Evolutionary conservation across 1,140 invertebrate genomes (phyloP), one percentile per base, ranked within the genome.

Genomic region (Apolygus lucorum): DNA sequence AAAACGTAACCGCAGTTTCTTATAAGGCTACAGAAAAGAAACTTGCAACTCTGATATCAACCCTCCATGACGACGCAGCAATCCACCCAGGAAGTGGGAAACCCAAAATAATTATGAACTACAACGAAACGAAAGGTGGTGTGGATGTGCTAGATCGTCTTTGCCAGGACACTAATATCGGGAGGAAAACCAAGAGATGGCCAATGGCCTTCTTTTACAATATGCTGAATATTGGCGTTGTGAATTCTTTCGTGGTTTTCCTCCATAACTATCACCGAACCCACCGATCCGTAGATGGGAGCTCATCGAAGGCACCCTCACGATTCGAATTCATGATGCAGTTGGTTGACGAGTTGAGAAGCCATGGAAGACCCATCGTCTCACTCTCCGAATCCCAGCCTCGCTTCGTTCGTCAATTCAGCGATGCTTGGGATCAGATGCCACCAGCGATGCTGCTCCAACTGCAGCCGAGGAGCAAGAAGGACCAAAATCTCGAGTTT

Each of bases 131-230:
- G 13, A 78, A 78, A 74, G 71, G 64, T 34, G 77, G 76, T 11
- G 74, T 78, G 11, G 75, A 77, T 76, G 67, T 68, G 1, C 52
- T 76, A 11, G 76, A 77, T 70, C 74, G 81, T 68, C 28, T 71
- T 22, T 71, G 67, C 28, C 4, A n/a, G 2, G 13, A 28, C 2
- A 59, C 29, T 17, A 68, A 52, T 54, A 27, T 52, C 2, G 27
- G 26, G 14, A 52, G 67, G 25, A 71, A 68, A 27, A 71, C 65
- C 1, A 71, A 52, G 65, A 22, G 67, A 24, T 68, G 59, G 69
- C 69, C 69, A 27, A 52, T 70, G 63, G 26, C 28, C 2, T 4
- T 67, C 1, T 70, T 70, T 52, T 69, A 63, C 28, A 63, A 63
- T 54, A 69, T 69, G 59, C 28, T 69, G 2, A 69, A 69, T 34